Evolutionary conservation across 2,797 vertebrate species (phyloP), one percentile per base, ranked within the genome.

Genomic region (Hydrocynus forskahlii): DNA sequence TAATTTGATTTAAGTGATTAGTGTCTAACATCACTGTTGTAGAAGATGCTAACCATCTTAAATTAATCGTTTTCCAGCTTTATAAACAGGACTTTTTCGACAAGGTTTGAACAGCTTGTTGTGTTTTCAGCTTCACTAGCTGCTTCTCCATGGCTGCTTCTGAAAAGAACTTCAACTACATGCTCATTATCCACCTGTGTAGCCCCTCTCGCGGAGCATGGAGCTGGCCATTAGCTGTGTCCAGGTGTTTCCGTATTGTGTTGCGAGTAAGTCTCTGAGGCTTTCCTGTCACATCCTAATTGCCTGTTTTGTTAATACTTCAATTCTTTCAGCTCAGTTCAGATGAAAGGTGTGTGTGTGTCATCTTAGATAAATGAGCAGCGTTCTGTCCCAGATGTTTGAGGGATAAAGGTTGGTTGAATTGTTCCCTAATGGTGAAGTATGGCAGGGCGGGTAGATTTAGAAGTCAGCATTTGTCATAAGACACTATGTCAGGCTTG

Each of bases 271-370:
- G 72, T 78, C 75, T 73, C 80, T 55, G 38, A 45, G 59, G 74
- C 71, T 74, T 63, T 78, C 55, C 57, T 74, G 69, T 86, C 80
- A 74, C 43, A 73, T 40, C 62, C 70, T 78, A 77, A 86, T 75
- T 86, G 75, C 74, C 63, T 43, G n/a, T 71, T 77, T 76, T 63
- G 82, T 80, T 80, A 77, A 84, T 80, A 69, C 74, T 77, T 82
- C 40, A 73, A 79, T 84, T 50, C 63, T 60, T 81, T 25, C 75
- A 82, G 43, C 57, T 25, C 12, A 60, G 17, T 76, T 68, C 79
- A 67, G 55, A 57, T 74, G 40, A 74, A 78, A 67, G 40, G 38
- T 78, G 48, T 52, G 48, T 52, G 40, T 50, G 54, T 25, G 23
- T 55, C 35, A 35, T 52, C 55, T 29, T 14, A 40, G 21, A 66